A percentile compares a stretch with the other conserved stretches of the same genome.
Evolutionary conservation across 2,797 vertebrate species (phyloP).

Genomic region (Graptemys geographica): DNA sequence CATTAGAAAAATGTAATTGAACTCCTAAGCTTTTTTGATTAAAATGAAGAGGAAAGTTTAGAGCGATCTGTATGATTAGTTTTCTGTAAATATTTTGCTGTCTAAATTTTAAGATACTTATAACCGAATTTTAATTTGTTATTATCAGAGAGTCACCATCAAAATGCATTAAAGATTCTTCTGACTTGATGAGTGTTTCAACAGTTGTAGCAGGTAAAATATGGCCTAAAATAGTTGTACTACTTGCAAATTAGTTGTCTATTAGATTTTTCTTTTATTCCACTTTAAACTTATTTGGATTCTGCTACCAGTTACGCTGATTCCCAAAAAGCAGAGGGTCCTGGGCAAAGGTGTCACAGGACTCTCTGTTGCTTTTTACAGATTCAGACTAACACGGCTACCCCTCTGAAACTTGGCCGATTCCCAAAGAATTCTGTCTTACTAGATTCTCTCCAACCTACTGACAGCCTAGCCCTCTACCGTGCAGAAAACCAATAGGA

Average conservation of each 20-base stretch:
- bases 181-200: constrained; percentile 62
- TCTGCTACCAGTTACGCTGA: background rate
- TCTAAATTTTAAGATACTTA: background rate
- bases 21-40: background rate
- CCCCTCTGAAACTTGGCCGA: no score
- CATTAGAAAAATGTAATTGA: background rate
- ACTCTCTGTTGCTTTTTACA: no score
- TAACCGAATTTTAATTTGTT: background rate
- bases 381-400: no score
- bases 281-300: background rate
- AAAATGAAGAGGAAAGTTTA: background rate
- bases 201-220: constrained; percentile 75
- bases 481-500: background rate
- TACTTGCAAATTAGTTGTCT: background rate
- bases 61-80: background rate
- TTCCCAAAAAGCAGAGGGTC: background rate
- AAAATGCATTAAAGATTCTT: constrained; percentile 23
- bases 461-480: background rate
- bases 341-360: no score
- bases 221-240: background rate
- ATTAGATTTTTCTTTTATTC: background rate
- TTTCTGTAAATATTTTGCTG: background rate
- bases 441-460: background rate
- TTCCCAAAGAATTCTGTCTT: background rate
- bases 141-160: constrained; percentile 49